These are phyloP conservation scores for Lasaia peninsularis DNA, from an alignment of 1,140 invertebrate species.

Conservation along the genomic window DNA sequence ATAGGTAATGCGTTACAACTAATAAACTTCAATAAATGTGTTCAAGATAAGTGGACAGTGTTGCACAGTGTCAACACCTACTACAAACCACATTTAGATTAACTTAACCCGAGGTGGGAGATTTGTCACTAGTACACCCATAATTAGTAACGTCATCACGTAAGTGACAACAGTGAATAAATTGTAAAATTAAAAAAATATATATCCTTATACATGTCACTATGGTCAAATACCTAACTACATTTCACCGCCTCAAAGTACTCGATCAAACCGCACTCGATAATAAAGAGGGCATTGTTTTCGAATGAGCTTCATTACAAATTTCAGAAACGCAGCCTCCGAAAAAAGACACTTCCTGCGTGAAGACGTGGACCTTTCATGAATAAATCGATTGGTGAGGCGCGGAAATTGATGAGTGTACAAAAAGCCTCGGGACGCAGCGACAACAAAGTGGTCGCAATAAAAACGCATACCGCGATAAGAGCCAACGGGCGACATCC, in stretches of 20 bases:
- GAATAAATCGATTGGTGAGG: conserved; percentile 73
- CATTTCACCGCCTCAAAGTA: conserved; percentile 32
- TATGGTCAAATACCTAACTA: conserved; percentile 18
- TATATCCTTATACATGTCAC: neutral
- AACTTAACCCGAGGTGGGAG: no score
- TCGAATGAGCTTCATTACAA: conserved; percentile 73
- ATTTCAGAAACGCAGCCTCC: conserved; percentile 61
- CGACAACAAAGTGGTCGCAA: conserved; percentile 68
- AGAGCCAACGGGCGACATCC: conserved; percentile 45
- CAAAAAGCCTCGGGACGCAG: conserved; percentile 66
- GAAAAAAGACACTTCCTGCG: conserved; percentile 73
- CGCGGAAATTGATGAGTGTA: conserved; percentile 73
- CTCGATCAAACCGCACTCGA: conserved; percentile 35
- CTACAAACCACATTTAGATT: no score
- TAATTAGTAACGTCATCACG: no score
- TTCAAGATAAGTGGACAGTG: no score
- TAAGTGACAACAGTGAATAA: no score
- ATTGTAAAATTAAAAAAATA: no score
- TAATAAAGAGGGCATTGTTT: conserved; percentile 73
- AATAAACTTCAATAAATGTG: no score
- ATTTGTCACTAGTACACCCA: no score
- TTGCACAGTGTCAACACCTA: no score
- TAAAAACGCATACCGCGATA: conserved; percentile 66
- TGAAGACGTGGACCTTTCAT: conserved; percentile 65
- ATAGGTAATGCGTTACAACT: no score